phyloP scores from a whole-genome alignment of 2,113 vertebrate species.

The Bubalus kerabau region DNA sequence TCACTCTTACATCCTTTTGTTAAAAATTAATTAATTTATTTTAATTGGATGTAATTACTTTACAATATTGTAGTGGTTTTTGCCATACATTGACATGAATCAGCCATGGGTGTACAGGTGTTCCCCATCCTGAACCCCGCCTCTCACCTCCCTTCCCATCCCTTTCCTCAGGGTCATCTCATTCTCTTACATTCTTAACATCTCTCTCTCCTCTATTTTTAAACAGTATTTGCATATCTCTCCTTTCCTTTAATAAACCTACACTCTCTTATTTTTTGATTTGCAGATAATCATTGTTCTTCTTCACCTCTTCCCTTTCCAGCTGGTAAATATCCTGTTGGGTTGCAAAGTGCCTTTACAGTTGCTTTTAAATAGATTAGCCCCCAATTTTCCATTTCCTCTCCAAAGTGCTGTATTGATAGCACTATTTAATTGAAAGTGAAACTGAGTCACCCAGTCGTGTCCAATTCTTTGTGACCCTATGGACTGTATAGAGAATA shows the following conservation, averaged over 20 bases:
- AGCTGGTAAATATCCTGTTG: background rate
- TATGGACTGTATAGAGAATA: background rate
- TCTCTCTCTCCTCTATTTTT: background rate
- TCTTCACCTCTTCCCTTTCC: background rate
- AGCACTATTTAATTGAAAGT: background rate
- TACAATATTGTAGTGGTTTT: background rate
- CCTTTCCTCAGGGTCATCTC: background rate
- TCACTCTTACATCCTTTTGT: background rate
- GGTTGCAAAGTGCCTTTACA: background rate
- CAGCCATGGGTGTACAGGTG: no score
- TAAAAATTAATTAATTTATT: background rate
- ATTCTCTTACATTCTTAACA: background rate
- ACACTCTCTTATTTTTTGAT: background rate
- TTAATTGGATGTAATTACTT: background rate
- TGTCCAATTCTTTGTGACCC: background rate
- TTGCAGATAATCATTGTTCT: background rate
- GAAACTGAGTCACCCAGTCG: background rate
- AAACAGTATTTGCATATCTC: background rate
- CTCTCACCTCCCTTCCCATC: background rate
- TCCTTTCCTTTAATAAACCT: background rate
- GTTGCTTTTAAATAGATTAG: background rate
- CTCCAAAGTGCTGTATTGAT: background rate
- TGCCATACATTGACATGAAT: background rate
- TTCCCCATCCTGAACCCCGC: no score
- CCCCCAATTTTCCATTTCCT: background rate